Evolutionary conservation across 2,888 invertebrate species (phyloP).

Genomic region (Epicampocera succincta): DNA sequence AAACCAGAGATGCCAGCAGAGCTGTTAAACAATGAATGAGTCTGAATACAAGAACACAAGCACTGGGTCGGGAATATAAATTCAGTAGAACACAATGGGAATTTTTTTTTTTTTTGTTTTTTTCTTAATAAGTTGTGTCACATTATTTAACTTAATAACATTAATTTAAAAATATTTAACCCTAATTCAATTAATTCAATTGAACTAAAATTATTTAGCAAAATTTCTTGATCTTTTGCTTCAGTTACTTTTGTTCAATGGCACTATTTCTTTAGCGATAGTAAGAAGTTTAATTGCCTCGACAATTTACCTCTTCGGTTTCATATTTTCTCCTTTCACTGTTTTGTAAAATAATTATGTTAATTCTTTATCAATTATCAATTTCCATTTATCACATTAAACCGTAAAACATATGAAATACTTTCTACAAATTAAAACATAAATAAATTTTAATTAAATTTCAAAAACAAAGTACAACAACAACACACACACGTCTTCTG

Average conservation of each 20-base stretch:
- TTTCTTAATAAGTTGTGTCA: too few species aligned
- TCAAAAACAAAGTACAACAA: not conserved
- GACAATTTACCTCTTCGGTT: constrained; percentile 6
- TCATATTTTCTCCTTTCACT: not conserved
- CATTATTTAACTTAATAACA: too few species aligned
- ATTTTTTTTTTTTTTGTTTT: too few species aligned
- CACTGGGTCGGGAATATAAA: too few species aligned
- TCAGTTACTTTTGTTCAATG: not conserved
- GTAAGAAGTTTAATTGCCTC: constrained; percentile 7
- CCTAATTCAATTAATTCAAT: too few species aligned
- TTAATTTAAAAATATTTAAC: too few species aligned
- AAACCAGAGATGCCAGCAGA: constrained; percentile 2
- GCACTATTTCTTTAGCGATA: not conserved
- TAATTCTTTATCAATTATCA: constrained; percentile 4
- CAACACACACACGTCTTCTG: too few species aligned
- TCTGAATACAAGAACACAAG: too few species aligned
- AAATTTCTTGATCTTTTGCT: not conserved
- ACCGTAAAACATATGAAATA: constrained; percentile 13
- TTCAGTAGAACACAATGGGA: too few species aligned
- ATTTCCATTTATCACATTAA: constrained; percentile 16
- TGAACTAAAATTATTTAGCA: too few species aligned
- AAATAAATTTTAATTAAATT: constrained; percentile 31
- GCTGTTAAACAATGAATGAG: too few species aligned
- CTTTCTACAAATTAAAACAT: constrained; percentile 16
- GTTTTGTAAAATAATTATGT: not conserved